Conservation (phyloP, 2,113 vertebrate species). For the Rousettus leschenaultii region DNA sequence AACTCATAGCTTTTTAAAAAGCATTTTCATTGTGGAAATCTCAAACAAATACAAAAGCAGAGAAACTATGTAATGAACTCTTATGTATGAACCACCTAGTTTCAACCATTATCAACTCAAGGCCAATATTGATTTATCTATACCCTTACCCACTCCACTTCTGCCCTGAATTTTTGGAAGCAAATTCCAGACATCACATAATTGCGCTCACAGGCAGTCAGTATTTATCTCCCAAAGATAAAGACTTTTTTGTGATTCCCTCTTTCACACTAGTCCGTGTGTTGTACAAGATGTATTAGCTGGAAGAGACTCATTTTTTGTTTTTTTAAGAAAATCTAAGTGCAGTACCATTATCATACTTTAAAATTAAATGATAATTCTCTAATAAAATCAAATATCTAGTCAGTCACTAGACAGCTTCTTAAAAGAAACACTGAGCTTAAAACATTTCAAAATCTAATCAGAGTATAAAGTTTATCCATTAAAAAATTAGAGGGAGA, state of each 20-base stretch:
- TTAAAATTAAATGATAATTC: neutral
- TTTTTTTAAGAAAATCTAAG: neutral
- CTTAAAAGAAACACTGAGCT: neutral
- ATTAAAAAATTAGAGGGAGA: neutral
- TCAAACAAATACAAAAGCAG: slow-evolving; percentile 20
- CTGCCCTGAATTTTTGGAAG: slow-evolving; percentile 5
- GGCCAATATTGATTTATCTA: neutral
- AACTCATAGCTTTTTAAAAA: neutral
- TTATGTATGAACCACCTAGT: neutral
- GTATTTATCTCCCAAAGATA: neutral
- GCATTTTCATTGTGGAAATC: neutral
- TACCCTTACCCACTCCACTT: neutral
- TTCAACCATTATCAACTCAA: slow-evolving; percentile 19
- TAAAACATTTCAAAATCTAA: neutral
- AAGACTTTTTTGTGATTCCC: neutral
- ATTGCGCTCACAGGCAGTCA: slow-evolving; percentile 17
- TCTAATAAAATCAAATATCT: neutral
- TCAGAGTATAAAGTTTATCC: neutral
- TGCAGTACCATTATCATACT: neutral
- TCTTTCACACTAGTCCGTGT: neutral
- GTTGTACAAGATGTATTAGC: neutral
- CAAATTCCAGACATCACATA: neutral
- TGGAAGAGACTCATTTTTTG: neutral
- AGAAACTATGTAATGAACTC: neutral
- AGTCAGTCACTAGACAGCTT: neutral